Conservation (phyloP, 1,140 invertebrate species). For the Coptotermes formosanus region DNA sequence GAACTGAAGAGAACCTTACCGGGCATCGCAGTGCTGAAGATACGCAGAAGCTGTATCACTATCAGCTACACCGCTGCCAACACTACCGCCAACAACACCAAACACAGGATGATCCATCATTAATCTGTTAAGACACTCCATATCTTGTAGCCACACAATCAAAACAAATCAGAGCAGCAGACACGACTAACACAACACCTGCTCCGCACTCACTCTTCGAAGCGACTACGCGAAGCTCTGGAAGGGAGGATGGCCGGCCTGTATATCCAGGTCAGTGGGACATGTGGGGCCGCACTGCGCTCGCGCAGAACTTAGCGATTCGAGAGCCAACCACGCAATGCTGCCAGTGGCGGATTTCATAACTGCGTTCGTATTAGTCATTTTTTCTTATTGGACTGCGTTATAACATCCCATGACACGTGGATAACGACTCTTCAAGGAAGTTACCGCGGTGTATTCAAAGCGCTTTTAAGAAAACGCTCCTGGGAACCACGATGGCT, state of each 20-base stretch:
- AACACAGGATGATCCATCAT: neutral
- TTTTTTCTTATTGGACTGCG: no score
- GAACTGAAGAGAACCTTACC: neutral
- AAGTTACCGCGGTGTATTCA: no score
- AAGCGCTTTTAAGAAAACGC: no score
- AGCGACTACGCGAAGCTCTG: neutral
- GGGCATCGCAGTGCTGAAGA: neutral
- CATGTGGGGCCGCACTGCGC: neutral
- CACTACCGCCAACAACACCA: neutral
- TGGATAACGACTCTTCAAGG: no score
- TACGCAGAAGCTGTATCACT: neutral
- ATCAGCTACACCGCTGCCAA: neutral
- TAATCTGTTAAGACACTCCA: neutral
- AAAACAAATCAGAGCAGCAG: neutral
- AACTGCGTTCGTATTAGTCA: no score
- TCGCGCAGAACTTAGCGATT: neutral
- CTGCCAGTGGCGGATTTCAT: neutral
- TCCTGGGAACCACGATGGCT: no score
- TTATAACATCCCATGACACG: no score
- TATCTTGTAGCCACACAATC: neutral
- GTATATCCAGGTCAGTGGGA: neutral
- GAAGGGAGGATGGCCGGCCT: neutral
- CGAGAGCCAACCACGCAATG: neutral
- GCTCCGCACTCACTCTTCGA: neutral
- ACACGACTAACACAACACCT: neutral